A percentile compares a stretch with the other conserved stretches of the same genome.
Conservation (phyloP, 1,140 invertebrate genomes). For the Saccostrea cuccullata region DNA sequence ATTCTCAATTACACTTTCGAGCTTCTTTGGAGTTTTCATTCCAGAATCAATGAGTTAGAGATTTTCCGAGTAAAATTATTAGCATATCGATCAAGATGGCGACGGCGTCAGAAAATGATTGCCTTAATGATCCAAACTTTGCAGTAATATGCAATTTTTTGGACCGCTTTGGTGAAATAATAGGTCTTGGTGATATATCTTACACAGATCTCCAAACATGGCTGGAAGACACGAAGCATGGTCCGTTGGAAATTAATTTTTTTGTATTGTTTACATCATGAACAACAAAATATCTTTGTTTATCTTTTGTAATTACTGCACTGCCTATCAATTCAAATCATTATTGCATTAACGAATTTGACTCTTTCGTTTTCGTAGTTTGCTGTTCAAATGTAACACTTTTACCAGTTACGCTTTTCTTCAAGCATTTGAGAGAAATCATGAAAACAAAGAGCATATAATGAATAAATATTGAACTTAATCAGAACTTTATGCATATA, state of each 20-base stretch:
- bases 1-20: neutral
- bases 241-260: conserved; percentile 73
- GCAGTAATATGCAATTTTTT: conserved; percentile 96
- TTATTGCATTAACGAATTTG: too few species aligned
- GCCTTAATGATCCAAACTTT: conserved; percentile 96
- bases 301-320: conserved; percentile 16
- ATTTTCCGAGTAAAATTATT: conserved; percentile 52
- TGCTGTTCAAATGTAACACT: neutral
- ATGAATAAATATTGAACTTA: too few species aligned
- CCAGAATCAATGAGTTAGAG: neutral
- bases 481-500: too few species aligned
- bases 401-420: too few species aligned
- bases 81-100: conserved; percentile 84
- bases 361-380: neutral
- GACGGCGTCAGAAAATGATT: conserved; percentile 87
- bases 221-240: conserved; percentile 92
- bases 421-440: too few species aligned
- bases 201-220: conserved; percentile 90
- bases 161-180: conserved; percentile 90
- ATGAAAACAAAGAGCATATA: too few species aligned
- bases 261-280: conserved; percentile 33
- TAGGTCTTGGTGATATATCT: conserved; percentile 82
- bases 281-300: conserved; percentile 48
- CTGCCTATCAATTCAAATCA: too few species aligned
- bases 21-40: neutral